A percentile compares a stretch with the other conserved stretches of the same genome.
phyloP scores from a whole-genome alignment of 2,797 vertebrate genomes.

The Protonibea diacanthus region DNA sequence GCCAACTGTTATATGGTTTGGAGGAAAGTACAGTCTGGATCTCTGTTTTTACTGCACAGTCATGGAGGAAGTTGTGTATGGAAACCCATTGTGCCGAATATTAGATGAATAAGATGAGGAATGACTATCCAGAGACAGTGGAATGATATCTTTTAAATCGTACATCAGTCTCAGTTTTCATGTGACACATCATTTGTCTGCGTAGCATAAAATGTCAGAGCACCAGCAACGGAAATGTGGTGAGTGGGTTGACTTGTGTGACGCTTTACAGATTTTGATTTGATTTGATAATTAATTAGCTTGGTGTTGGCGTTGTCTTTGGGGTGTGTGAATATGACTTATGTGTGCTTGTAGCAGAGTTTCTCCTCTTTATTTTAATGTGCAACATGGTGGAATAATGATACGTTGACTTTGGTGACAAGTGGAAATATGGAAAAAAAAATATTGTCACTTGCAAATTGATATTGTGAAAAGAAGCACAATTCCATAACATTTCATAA shows the following conservation, averaged over 20 bases:
- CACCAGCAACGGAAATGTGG: no score
- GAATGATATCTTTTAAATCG: neutral
- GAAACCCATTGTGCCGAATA: neutral
- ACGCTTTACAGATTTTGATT: no score
- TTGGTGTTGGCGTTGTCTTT: no score
- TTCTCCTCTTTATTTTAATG: no score
- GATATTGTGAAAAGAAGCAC: neutral
- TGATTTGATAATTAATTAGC: no score
- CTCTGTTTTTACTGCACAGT: neutral
- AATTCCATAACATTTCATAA: neutral
- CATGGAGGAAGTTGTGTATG: neutral
- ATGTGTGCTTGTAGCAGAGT: no score
- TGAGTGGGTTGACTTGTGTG: no score
- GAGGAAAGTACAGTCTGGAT: neutral
- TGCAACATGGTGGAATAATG: neutral
- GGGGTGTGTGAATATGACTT: no score
- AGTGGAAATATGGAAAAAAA: neutral
- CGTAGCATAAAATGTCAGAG: no score
- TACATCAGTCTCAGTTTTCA: neutral
- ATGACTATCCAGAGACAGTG: neutral
- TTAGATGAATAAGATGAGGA: neutral
- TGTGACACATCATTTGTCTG: no score
- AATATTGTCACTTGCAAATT: no score
- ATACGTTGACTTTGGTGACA: neutral
- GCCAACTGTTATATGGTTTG: neutral